Evolutionary conservation across 2,113 vertebrate species (phyloP).

Genomic region (Heteronetta atricapilla): DNA sequence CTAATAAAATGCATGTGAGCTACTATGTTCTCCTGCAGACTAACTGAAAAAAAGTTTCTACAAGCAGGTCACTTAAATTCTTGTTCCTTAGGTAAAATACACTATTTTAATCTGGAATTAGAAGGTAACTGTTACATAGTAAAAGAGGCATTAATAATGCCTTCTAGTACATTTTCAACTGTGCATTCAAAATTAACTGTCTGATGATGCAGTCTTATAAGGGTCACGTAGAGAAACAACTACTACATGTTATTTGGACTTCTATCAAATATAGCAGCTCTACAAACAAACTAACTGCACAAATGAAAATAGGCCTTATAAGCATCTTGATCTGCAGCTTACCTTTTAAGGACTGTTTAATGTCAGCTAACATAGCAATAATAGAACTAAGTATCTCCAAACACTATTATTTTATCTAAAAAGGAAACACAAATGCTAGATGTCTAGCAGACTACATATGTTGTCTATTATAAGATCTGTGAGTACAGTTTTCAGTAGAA

Average conservation of each 20-base stretch:
- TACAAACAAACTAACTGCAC: background rate
- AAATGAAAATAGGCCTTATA: background rate
- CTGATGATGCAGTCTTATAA: background rate
- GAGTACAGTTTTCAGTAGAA: background rate
- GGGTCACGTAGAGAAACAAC: background rate
- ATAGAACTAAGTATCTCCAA: background rate
- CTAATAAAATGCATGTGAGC: background rate
- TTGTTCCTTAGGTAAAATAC: background rate
- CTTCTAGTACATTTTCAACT: background rate
- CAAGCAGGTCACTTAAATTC: background rate
- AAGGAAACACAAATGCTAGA: background rate
- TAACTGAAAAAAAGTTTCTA: background rate
- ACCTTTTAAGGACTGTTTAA: background rate
- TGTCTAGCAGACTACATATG: background rate
- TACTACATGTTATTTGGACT: background rate
- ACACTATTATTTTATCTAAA: background rate
- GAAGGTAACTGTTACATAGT: background rate
- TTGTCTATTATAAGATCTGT: background rate
- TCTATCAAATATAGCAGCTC: background rate
- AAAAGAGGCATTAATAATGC: background rate
- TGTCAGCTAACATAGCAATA: background rate
- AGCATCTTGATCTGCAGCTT: background rate
- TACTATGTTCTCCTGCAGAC: background rate
- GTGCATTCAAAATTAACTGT: background rate
- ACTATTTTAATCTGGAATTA: background rate